phyloP scores from a whole-genome alignment of 2,888 invertebrate species.

The Allolobophora icterica region DNA sequence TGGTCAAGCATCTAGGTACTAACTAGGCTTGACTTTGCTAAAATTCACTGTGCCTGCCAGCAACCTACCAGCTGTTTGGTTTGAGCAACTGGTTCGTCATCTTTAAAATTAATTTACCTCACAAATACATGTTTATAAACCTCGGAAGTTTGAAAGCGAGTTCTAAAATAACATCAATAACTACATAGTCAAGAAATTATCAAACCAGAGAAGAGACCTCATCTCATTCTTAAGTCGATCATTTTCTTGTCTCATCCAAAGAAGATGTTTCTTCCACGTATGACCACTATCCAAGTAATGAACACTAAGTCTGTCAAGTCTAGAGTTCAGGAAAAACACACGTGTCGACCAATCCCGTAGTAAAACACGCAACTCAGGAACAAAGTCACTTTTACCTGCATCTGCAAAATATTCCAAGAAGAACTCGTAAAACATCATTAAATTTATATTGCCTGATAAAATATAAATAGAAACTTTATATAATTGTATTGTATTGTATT shows the following conservation, averaged over 20 bases:
- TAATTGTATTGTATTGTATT: too few species aligned
- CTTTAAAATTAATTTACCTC: too few species aligned
- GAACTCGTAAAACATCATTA: not conserved
- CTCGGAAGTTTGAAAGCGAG: too few species aligned
- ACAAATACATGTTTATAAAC: too few species aligned
- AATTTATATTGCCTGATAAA: not conserved
- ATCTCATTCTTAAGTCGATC: not conserved
- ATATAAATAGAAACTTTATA: not conserved
- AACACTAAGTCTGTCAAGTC: not conserved
- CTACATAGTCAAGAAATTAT: not conserved
- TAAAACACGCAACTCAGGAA: not conserved
- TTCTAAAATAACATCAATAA: too few species aligned
- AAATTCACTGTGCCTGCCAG: not conserved
- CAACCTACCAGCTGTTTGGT: not conserved
- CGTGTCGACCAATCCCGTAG: slow-evolving; percentile 2
- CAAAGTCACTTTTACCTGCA: not conserved
- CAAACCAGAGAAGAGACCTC: not conserved
- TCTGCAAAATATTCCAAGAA: not conserved
- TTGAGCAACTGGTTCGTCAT: too few species aligned
- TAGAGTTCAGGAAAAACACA: not conserved
- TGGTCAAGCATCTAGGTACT: too few species aligned
- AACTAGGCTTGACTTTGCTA: too few species aligned
- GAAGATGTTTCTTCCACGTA: not conserved
- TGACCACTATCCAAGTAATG: not conserved
- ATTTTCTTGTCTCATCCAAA: slow-evolving; percentile 18